A percentile compares a stretch with the other conserved stretches of the same genome.
Conservation (phyloP, 2,888 invertebrate genomes). For the Drosophila pseudotalamancana region DNA sequence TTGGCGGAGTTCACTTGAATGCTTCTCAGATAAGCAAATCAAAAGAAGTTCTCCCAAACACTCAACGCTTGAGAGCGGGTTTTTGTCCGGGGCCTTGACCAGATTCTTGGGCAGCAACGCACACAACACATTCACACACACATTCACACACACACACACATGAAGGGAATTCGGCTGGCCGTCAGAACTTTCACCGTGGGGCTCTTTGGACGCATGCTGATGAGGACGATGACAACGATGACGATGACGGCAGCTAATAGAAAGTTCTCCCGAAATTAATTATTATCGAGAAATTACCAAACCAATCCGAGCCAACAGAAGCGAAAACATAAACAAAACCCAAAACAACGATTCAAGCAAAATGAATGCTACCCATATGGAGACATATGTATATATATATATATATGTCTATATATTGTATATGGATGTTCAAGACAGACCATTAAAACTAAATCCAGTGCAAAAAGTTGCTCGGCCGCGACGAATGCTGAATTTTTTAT, state of each 20-base stretch:
- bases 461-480: constrained; percentile 54
- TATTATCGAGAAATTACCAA: constrained; percentile 67
- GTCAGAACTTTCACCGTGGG: constrained; percentile 64
- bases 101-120: constrained; percentile 33
- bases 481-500: constrained; percentile 66
- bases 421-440: constrained; percentile 46
- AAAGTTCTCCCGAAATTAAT: constrained; percentile 73
- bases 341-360: constrained; percentile 32
- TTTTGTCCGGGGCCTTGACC: constrained; percentile 39
- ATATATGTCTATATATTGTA: constrained; percentile 3
- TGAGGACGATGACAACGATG: constrained; percentile 57
- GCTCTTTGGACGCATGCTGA: constrained; percentile 66
- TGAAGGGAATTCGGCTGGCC: not conserved
- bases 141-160: constrained; percentile 4
- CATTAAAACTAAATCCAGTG: constrained; percentile 75
- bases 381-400: constrained; percentile 7
- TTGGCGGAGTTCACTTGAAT: constrained; percentile 44
- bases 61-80: constrained; percentile 49
- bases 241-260: constrained; percentile 65
- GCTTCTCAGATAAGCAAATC: constrained; percentile 31
- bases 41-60: constrained; percentile 25
- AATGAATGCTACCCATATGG: constrained; percentile 15
- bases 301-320: constrained; percentile 38
- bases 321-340: constrained; percentile 35
- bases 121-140: constrained; percentile 6